Base-by-base conservation (phyloP, 2,888 invertebrate genomes). In the Drosophila paucipuncta region DNA sequence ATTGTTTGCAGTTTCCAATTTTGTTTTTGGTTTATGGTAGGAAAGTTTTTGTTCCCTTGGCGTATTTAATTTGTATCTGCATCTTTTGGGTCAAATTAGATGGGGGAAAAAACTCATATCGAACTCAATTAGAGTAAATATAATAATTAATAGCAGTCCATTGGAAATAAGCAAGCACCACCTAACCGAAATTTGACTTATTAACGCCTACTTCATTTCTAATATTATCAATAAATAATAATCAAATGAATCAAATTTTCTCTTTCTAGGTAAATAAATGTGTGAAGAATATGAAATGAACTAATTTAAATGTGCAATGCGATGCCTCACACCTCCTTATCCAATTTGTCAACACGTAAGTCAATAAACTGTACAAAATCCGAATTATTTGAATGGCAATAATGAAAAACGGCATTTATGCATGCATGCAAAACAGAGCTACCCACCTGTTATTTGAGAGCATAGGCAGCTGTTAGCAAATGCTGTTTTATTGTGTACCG, bases 361-460 rank as follows among this genome's bases (percentile, higher is more conserved):
- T 74, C 28, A 50, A 65, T n/a, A 60, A 52, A 60, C 43, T 50
- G 11, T n/a, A 10, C 2, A 50, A 52, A 61, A 68, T 57, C 2
- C 6, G 35, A 53, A 59, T 25, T 31, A 52, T 43, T 43, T 2
- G 50, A 65, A 59, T 65, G 25, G 16, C 25, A 39, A 50, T 58
- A 58, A 60, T 55, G 43, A 55, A 62, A 59, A 65, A 58, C 25
- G 37, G 31, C 16, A n/a, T 55, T 68, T 52, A 31, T 54, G 50
- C 39, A 66, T 67, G 52, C 55, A 72, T 67, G 49, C 59, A 59
- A 66, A 68, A 73, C 73, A 74, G 85, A 55, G 88, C 76, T 84
- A 89, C 90, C 90, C 90, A 85, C 85, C 85, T 85, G 85, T 85
- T 85, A 85, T 89, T 69, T 47, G 66, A 62, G 58, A 54, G 54